Base-by-base conservation (phyloP, 2,888 invertebrate genomes). In the Lacanobia wlatinum region DNA sequence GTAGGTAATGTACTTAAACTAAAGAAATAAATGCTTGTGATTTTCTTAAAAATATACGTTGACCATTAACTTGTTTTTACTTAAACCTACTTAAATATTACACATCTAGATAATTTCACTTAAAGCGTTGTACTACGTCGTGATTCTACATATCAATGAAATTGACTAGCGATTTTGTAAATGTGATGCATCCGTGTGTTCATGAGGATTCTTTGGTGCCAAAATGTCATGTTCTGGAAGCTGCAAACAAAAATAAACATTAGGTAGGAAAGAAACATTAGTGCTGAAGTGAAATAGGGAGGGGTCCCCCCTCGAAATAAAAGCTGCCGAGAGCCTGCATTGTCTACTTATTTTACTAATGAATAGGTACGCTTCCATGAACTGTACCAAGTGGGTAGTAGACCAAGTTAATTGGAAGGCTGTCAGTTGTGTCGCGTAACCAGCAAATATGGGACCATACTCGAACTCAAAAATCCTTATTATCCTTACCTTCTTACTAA, bases 181-280 rank as follows among this genome's bases (percentile, higher is more conserved):
- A 76, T 58, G 74, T 78, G 70, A 80, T 85, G 76, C 48, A 67
- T 80, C 67, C 62, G 53, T 76, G 84, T 87, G 82, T 88, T 88
- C 84, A 87, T 92, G 92, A 92, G 91, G 87, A 92, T 92, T 92
- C 92, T 92, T 92, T 90, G 91, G 90, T 87, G 89, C 82, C 75
- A 82, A 82, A 74, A 77, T 89, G 89, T 89, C 89, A 88, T 86
- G 81, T 85, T 74, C 66, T 56, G 78, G 82, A 73, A 80, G 85
- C 88, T 91, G 91, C 50, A 82, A 90, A 85, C 61, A 87, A 82
- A 66, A 73, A 16, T 18, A 6, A 28, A 52, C 2, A 70, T 46
- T 46, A 46, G 3, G 1, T 55, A 12, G 2, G 6, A 7, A n/a
- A n/a, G n/a, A n/a, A n/a, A n/a, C n/a, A n/a, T 58, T 10, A 53